A percentile compares a stretch with the other conserved stretches of the same genome.
These are phyloP conservation scores for Iphiclides podalirius DNA, from an alignment of 2,888 invertebrate genomes.

Conservation along the genomic window DNA sequence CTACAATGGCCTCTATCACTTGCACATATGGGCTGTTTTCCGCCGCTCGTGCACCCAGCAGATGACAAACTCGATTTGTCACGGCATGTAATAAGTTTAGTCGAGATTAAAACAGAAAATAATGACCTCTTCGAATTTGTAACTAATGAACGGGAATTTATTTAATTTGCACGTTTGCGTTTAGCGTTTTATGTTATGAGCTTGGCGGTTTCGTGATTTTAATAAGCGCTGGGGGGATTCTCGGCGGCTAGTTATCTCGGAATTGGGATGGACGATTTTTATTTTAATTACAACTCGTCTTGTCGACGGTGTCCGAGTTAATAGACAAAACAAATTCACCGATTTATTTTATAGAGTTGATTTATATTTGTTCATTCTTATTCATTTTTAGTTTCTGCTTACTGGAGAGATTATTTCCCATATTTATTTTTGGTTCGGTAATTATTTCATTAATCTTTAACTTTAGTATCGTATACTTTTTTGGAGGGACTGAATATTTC, in stretches of 20 bases:
- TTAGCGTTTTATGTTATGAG: neutral
- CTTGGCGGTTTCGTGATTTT: neutral
- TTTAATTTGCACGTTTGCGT: slow-evolving; percentile 5
- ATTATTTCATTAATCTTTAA: too few species aligned
- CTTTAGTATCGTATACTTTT: too few species aligned
- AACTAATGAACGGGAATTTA: slow-evolving; percentile 5
- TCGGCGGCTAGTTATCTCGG: neutral
- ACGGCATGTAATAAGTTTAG: slow-evolving; percentile 14
- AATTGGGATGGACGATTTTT: neutral
- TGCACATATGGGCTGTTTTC: neutral
- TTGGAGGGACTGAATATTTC: too few species aligned
- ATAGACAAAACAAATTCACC: neutral
- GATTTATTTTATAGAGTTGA: too few species aligned
- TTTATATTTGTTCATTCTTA: too few species aligned
- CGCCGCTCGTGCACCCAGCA: neutral
- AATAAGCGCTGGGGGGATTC: neutral
- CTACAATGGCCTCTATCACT: slow-evolving; percentile 8
- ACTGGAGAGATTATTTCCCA: too few species aligned
- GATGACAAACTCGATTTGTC: slow-evolving; percentile 3
- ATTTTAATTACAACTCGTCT: neutral
- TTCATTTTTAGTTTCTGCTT: too few species aligned
- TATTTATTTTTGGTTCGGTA: too few species aligned
- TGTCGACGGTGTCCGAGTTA: neutral
- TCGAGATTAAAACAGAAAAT: slow-evolving; percentile 23
- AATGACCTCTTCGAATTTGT: slow-evolving; percentile 4